Evolutionary conservation across 2,888 invertebrate genomes (phyloP).

Genomic region (Pardosa pseudoannulata): DNA sequence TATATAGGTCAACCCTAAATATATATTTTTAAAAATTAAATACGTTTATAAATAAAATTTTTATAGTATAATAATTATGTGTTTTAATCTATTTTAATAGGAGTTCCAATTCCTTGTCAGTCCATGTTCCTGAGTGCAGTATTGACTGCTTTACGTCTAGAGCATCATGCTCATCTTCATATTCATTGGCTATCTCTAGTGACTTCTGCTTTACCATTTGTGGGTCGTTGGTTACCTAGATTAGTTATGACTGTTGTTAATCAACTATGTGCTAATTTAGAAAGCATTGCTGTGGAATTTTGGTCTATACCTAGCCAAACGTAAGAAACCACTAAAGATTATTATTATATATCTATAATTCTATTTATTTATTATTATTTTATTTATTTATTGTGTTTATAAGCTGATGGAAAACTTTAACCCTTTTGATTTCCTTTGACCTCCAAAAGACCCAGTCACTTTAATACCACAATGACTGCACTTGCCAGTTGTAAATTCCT

Average conservation of each 20-base stretch:
- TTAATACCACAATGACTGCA: no score
- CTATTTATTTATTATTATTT: not conserved
- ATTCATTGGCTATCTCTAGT: constrained; percentile 90
- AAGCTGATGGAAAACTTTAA: no score
- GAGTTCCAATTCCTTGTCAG: constrained; percentile 85
- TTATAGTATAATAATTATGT: no score
- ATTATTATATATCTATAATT: not conserved
- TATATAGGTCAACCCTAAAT: no score
- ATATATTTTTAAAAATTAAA: no score
- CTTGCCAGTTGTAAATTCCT: no score
- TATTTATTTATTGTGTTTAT: no score
- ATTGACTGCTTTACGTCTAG: constrained; percentile 85
- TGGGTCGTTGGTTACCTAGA: constrained; percentile 86
- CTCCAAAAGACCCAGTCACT: no score
- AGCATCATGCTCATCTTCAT: constrained; percentile 85
- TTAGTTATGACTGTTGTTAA: constrained; percentile 87
- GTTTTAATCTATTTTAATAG: constrained; percentile 75
- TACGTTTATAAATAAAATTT: no score
- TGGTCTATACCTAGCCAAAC: not conserved
- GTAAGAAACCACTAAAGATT: constrained; percentile 11
- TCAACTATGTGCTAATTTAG: constrained; percentile 88
- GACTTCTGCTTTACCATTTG: constrained; percentile 87
- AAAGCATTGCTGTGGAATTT: constrained; percentile 76
- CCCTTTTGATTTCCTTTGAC: no score
- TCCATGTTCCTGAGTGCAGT: constrained; percentile 89